A percentile compares a stretch with the other conserved stretches of the same genome.
Evolutionary conservation across 2,113 vertebrate species (phyloP).

Genomic region (Melanerpes aurifrons): DNA sequence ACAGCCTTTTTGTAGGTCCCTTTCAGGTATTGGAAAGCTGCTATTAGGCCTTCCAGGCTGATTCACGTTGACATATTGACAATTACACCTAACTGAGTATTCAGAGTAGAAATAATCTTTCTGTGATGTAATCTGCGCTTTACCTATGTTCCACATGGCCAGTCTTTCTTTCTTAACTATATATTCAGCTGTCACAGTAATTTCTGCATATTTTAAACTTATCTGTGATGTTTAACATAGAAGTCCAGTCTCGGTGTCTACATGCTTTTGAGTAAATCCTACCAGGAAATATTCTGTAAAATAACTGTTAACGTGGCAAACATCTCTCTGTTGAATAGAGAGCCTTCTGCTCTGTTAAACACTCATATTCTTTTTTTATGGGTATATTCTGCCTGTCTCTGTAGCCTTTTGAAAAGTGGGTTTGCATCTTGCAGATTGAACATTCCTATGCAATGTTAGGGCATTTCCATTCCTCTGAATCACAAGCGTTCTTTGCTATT

Average conservation of each 20-base stretch:
- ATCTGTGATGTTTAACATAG: neutral
- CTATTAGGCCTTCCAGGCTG: too few species aligned
- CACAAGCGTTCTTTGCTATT: rapidly evolving
- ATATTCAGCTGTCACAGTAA: neutral
- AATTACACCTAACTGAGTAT: neutral
- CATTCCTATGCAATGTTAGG: rapidly evolving
- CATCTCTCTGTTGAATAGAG: neutral
- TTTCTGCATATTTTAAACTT: neutral
- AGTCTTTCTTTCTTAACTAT: neutral
- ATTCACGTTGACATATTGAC: neutral
- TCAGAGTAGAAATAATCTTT: neutral
- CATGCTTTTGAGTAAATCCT: neutral
- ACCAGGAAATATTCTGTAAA: neutral
- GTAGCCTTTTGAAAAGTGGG: neutral
- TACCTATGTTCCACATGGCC: neutral
- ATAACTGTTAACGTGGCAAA: neutral
- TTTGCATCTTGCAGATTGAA: neutral
- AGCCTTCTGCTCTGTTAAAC: neutral
- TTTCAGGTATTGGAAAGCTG: too few species aligned
- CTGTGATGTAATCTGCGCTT: neutral
- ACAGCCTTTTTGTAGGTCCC: too few species aligned
- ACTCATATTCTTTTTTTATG: neutral
- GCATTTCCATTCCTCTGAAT: neutral
- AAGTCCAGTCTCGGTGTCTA: neutral
- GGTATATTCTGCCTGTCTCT: neutral